Percentiles rank a stretch among this genome's conserved stretches.
Evolutionary conservation across 2,888 invertebrate species (phyloP).

Genomic region (Caenorhabditis uteleia): DNA sequence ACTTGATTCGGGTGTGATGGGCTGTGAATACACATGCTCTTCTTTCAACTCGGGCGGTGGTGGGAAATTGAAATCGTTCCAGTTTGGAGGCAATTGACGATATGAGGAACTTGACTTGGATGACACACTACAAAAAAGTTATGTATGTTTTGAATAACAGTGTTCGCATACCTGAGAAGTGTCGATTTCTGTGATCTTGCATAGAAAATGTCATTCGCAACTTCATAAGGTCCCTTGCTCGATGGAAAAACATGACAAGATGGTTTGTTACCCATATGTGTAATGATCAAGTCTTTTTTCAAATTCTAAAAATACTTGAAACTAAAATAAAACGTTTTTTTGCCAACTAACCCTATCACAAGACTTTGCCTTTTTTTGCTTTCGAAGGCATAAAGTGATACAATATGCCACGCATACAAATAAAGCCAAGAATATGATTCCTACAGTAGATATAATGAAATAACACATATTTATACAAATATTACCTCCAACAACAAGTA

Average conservation of each 20-base stretch:
- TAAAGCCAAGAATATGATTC: constrained; percentile 27
- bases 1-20: constrained; percentile 24
- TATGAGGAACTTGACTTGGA: constrained; percentile 42
- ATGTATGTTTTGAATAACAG: background rate
- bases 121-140: too few species aligned
- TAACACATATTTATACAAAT: background rate
- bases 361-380: constrained; percentile 15
- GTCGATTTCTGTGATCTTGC: constrained; percentile 38
- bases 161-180: constrained; percentile 15
- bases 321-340: background rate
- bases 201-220: constrained; percentile 29
- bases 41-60: constrained; percentile 53
- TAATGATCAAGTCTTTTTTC: constrained; percentile 45
- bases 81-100: constrained; percentile 40
- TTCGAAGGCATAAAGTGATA: constrained; percentile 20
- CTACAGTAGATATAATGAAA: background rate
- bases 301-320: constrained; percentile 12
- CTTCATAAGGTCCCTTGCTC: constrained; percentile 24
- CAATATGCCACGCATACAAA: constrained; percentile 21
- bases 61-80: constrained; percentile 62
- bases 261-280: constrained; percentile 47
- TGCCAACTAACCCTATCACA: constrained; percentile 17
- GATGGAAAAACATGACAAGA: constrained; percentile 44
- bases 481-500: constrained; percentile 12
- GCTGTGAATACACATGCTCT: constrained; percentile 31